These are phyloP conservation scores for Numenius phaeopus DNA, from an alignment of 2,797 vertebrate genomes.

Conservation along the genomic window DNA sequence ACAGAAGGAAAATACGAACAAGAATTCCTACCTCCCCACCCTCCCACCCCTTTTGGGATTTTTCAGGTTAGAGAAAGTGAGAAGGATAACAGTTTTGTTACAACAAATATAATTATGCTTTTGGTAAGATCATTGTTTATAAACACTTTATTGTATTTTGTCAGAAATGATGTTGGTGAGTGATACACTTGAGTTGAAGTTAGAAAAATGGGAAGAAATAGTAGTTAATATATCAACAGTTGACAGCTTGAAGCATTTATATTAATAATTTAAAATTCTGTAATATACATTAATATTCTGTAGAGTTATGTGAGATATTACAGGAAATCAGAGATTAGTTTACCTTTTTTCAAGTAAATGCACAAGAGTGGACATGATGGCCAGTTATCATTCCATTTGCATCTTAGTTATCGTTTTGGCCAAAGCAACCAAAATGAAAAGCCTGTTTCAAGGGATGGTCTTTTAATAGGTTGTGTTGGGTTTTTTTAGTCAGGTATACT, in stretches of 20 bases:
- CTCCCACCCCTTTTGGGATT: fast-evolving
- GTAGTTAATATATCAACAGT: background rate
- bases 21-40: background rate
- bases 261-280: background rate
- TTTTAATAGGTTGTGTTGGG: background rate
- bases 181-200: background rate
- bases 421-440: background rate
- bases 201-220: background rate
- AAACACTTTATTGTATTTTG: background rate
- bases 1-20: background rate
- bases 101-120: background rate
- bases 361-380: background rate
- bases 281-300: background rate
- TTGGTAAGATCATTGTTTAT: background rate
- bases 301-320: background rate
- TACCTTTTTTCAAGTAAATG: background rate
- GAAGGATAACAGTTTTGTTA: background rate
- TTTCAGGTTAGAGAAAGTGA: background rate
- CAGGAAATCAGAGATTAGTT: background rate
- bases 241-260: background rate
- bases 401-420: background rate
- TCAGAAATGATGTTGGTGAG: background rate
- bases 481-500: background rate
- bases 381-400: background rate
- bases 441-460: background rate